Evolutionary conservation across 2,113 vertebrate genomes (phyloP), one percentile per base, ranked within the genome.

Genomic region (Mungos mungo): DNA sequence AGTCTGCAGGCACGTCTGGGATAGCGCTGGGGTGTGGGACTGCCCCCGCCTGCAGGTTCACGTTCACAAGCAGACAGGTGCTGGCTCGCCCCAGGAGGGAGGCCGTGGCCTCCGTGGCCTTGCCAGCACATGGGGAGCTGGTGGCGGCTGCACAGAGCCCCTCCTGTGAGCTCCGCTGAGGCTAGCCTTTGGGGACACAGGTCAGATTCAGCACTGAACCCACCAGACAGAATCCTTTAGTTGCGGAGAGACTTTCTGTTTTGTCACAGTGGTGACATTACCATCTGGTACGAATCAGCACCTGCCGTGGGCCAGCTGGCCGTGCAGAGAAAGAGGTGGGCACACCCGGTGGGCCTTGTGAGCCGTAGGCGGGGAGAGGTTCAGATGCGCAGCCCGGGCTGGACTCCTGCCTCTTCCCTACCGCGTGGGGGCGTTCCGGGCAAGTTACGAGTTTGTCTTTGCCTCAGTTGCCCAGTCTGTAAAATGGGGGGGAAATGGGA

Each of bases 361-460:
- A 21, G 35, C 27, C 10, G 10, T 0, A 19, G 84, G 2, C 27
- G 2, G 0, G 5, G 15, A 29, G n/a, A 35, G 85, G 41, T 16
- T 11, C 60, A 54, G 65, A 21, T 19, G 2, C 5, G 14, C 23
- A 14, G 27, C 80, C 63, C 15, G 33, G 47, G 14, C 91, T 31
- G 52, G 45, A 10, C 29, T 90, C 45, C 38, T 16, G 45, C 41
- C 3, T 68, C 1, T 15, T 60, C 90, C n/a, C 35, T n/a, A 68
- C 1, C 69, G 0, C 31, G 15, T 71, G 4, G 54, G 38, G 41
- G 41, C 27, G 6, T 82, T 95, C 82, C 57, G 63, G 69, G 16
- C 63, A 80, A 57, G 82, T 83, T 45, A 21, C 88, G 88, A 7
- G 68, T 68, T 82, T 77, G 50, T 79, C 77, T 88, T 84, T 63